Conservation (phyloP, 2,113 vertebrate species). For the Aphelocoma coerulescens region DNA sequence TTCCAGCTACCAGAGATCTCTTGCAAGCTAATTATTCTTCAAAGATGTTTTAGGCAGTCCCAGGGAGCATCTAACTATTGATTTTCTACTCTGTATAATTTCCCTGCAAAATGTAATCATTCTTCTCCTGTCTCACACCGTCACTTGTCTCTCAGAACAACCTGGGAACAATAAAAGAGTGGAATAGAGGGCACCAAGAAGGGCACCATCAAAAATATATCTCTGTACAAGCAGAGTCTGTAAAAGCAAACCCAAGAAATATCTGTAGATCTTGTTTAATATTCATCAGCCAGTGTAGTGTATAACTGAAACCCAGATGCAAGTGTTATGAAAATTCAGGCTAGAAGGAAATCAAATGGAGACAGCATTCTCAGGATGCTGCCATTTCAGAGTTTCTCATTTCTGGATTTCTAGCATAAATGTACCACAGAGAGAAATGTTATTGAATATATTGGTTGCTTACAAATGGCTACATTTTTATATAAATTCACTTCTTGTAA, state of each 20-base stretch:
- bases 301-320: background rate
- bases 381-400: background rate
- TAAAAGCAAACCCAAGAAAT: background rate
- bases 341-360: background rate
- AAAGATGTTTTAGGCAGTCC: constrained; percentile 34
- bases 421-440: background rate
- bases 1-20: constrained; percentile 2
- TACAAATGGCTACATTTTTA: constrained; percentile 3
- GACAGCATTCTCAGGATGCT: background rate
- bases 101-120: constrained; percentile 6
- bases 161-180: background rate
- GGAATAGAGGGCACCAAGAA: constrained; percentile 20
- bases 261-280: background rate
- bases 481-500: background rate
- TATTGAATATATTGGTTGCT: background rate
- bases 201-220: background rate
- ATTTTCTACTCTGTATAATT: constrained; percentile 32
- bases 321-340: background rate
- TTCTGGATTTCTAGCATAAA: background rate
- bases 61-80: constrained; percentile 17
- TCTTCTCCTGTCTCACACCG: background rate
- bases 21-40: constrained; percentile 48
- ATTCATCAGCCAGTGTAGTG: background rate
- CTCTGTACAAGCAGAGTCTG: background rate
- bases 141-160: constrained; percentile 14